Conservation (phyloP, 2,797 vertebrate species). For the Danio tinwini region DNA sequence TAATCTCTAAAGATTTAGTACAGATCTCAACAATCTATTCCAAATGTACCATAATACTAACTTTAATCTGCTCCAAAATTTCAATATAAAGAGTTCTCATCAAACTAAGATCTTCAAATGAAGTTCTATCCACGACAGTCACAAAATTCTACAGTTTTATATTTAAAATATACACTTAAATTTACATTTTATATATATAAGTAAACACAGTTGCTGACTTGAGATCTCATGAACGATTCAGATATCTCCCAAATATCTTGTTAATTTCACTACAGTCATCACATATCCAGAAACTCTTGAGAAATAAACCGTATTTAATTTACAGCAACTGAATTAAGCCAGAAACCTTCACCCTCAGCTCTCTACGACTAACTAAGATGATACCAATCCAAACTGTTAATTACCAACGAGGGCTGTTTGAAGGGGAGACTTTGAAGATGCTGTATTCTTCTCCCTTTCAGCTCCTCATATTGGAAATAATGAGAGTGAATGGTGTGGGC, state of each 20-base stretch:
- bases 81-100: too few relatives aligned
- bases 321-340: constrained; percentile 45
- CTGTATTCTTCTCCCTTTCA: constrained; percentile 65
- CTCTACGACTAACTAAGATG: constrained; percentile 39
- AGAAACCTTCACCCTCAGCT: constrained; percentile 39
- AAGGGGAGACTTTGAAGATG: constrained; percentile 74
- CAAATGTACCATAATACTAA: too few relatives aligned
- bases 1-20: too few relatives aligned
- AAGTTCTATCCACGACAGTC: too few relatives aligned
- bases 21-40: too few relatives aligned
- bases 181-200: neutral
- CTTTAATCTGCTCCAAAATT: too few relatives aligned
- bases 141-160: too few relatives aligned
- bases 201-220: neutral
- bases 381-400: constrained; percentile 61
- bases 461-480: constrained; percentile 64
- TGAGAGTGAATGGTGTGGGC: constrained; percentile 65
- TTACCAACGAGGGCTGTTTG: constrained; percentile 71
- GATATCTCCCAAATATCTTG: neutral
- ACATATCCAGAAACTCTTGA: constrained; percentile 44
- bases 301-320: constrained; percentile 55
- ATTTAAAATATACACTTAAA: too few relatives aligned
- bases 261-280: constrained; percentile 57
- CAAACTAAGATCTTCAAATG: too few relatives aligned
- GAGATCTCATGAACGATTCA: constrained; percentile 1